Conservation (phyloP, 2,888 invertebrate genomes). For the Melanostoma scalare region DNA sequence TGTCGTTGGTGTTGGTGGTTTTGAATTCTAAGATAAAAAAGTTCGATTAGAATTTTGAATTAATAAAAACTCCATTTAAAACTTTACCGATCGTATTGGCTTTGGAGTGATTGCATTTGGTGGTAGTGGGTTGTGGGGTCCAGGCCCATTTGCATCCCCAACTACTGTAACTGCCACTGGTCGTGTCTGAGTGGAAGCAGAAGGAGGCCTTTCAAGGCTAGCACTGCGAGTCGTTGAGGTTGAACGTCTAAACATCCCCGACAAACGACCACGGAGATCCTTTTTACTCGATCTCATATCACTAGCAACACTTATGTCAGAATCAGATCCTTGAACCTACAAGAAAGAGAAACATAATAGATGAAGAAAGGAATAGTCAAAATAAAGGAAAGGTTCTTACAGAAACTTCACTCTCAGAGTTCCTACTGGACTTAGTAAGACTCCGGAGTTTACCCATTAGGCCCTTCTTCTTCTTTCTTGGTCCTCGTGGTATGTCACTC, state of each 20-base stretch:
- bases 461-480: slow-evolving; percentile 89
- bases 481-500: slow-evolving; percentile 88
- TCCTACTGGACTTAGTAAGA: slow-evolving; percentile 89
- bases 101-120: slow-evolving; percentile 80
- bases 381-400: slow-evolving; percentile 72
- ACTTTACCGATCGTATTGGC: slow-evolving; percentile 79
- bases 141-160: slow-evolving; percentile 79
- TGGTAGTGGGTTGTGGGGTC: slow-evolving; percentile 79
- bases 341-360: no score
- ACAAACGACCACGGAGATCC: slow-evolving; percentile 90
- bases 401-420: slow-evolving; percentile 82
- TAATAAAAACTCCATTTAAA: not conserved
- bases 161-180: slow-evolving; percentile 83
- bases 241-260: slow-evolving; percentile 91
- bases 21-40: slow-evolving; percentile 76
- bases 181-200: slow-evolving; percentile 81
- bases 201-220: slow-evolving; percentile 82
- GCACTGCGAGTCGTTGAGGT: slow-evolving; percentile 86
- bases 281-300: slow-evolving; percentile 86
- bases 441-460: slow-evolving; percentile 92
- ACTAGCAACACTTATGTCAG: slow-evolving; percentile 87
- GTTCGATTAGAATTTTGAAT: not conserved
- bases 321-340: slow-evolving; percentile 86
- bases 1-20: slow-evolving; percentile 81
- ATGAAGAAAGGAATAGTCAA: slow-evolving; percentile 4